Evolutionary conservation across 2,888 invertebrate species (phyloP).

Genomic region (Drosophila meridionalis): DNA sequence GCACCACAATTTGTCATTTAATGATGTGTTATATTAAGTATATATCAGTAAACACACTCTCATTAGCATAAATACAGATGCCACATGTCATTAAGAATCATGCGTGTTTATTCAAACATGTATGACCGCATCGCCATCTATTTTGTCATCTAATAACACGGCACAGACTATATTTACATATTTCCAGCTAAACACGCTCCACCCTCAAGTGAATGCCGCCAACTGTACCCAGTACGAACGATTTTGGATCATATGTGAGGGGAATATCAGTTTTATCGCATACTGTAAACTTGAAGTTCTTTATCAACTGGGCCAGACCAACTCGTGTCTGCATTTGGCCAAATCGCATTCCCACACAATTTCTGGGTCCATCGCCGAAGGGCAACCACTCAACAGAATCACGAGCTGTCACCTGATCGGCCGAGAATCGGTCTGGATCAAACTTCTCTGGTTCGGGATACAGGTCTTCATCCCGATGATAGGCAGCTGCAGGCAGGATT

Average conservation of each 20-base stretch:
- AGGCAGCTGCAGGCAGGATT: slow-evolving; percentile 83
- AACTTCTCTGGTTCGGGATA: slow-evolving; percentile 87
- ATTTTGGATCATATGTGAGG: slow-evolving; percentile 52
- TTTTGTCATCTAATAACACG: slow-evolving; percentile 1
- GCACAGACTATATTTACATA: background rate
- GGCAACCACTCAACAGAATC: slow-evolving; percentile 83
- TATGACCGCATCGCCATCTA: background rate
- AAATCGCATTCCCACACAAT: slow-evolving; percentile 83
- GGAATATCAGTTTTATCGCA: slow-evolving; percentile 71
- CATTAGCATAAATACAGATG: background rate
- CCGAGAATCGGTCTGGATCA: slow-evolving; percentile 87
- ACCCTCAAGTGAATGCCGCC: slow-evolving; percentile 46
- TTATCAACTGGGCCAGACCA: slow-evolving; percentile 74
- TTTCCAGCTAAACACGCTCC: slow-evolving; percentile 17
- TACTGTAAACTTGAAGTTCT: slow-evolving; percentile 67
- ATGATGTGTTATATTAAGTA: slow-evolving; percentile 8
- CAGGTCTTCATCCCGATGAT: slow-evolving; percentile 86
- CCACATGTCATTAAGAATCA: background rate
- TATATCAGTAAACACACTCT: background rate
- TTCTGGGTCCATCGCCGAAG: slow-evolving; percentile 83
- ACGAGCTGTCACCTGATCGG: slow-evolving; percentile 86
- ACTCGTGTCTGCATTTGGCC: slow-evolving; percentile 80
- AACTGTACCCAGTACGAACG: slow-evolving; percentile 48
- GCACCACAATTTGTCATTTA: background rate
- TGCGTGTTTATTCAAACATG: background rate